Evolutionary conservation across 1,140 invertebrate genomes (phyloP), one percentile per base, ranked within the genome.

Genomic region (Wasmannia auropunctata): DNA sequence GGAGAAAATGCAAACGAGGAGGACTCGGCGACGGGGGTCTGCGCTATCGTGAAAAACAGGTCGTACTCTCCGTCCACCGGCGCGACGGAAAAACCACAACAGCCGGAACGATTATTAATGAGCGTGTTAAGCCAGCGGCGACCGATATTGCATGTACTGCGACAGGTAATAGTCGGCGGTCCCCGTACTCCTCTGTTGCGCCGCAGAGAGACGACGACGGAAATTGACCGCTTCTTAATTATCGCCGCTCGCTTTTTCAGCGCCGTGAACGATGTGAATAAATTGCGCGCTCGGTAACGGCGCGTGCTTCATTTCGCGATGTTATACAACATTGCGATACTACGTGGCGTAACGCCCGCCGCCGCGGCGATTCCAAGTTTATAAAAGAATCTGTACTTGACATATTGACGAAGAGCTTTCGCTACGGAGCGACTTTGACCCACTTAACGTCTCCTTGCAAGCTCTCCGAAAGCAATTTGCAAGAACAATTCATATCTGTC

Each of bases 151-250:
- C 67, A n/a, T 19, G 28, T 31, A 62, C 70, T 16, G 8, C 46
- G 6, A 28, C 10, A 80, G 34, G 51, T 51, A 70, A 58, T 43
- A 40, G 34, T 19, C 40, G 34, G 37, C 40, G 34, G 37, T 72
- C 4, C 34, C 46, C 22, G 22, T 67, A n/a, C n/a, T n/a, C 28
- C 31, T 56, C 10, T 31, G 6, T 56, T 4, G 37, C n/a, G n/a
- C 11, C 43, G 14, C 40, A 70, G 2, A n/a, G n/a, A n/a, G n/a
- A 58, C 3, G 37, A 0, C 25, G 62, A 56, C 63, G n/a, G 67
- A 83, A 83, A 83, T 72, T 83, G 49, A 54, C 77, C 63, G 79
- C 14, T 74, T 83, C 51, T 83, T 83, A 83, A 74, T 83, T 83
- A 74, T 58, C 14, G 51, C 8, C 37, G 16, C 8, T 72, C 37